phyloP scores from a whole-genome alignment of 2,888 invertebrate species.

The Lepidocyrtinus sp. region DNA sequence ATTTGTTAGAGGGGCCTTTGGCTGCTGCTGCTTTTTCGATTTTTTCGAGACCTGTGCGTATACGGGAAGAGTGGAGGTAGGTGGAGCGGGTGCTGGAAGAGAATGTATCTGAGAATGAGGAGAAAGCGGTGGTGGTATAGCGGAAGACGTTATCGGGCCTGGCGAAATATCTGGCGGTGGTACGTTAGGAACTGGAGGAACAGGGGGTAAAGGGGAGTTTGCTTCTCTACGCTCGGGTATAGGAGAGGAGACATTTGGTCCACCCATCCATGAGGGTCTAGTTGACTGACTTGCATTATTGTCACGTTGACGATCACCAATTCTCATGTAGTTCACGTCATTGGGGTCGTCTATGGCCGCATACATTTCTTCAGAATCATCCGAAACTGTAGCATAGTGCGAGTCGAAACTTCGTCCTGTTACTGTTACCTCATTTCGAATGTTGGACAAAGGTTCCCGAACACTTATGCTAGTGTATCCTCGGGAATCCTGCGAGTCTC shows the following conservation, averaged over 20 bases:
- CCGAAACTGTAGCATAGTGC: conserved; percentile 88
- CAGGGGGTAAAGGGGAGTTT: conserved; percentile 89
- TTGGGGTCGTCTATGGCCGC: conserved; percentile 85
- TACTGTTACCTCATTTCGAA: conserved; percentile 79
- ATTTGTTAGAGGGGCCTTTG: conserved; percentile 65
- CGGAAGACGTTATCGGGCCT: not conserved
- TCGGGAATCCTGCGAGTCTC: conserved; percentile 91
- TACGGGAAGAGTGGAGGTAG: conserved; percentile 74
- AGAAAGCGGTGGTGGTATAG: conserved; percentile 37
- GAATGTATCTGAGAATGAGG: conserved; percentile 20
- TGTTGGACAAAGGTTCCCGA: conserved; percentile 87
- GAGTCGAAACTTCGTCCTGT: conserved; percentile 71
- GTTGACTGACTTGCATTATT: conserved; percentile 42
- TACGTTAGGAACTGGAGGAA: conserved; percentile 79
- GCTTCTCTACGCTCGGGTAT: conserved; percentile 92
- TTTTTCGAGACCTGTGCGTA: conserved; percentile 90
- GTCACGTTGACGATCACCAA: conserved; percentile 66
- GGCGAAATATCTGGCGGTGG: conserved; percentile 71
- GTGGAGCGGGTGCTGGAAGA: conserved; percentile 17
- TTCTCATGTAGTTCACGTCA: conserved; percentile 75
- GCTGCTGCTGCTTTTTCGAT: conserved; percentile 70
- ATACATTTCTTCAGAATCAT: conserved; percentile 95
- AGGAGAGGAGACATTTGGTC: conserved; percentile 85
- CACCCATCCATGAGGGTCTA: conserved; percentile 72
- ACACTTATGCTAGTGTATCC: conserved; percentile 95